Conservation (phyloP, 2,797 vertebrate species). For the Oophaga sylvatica region DNA sequence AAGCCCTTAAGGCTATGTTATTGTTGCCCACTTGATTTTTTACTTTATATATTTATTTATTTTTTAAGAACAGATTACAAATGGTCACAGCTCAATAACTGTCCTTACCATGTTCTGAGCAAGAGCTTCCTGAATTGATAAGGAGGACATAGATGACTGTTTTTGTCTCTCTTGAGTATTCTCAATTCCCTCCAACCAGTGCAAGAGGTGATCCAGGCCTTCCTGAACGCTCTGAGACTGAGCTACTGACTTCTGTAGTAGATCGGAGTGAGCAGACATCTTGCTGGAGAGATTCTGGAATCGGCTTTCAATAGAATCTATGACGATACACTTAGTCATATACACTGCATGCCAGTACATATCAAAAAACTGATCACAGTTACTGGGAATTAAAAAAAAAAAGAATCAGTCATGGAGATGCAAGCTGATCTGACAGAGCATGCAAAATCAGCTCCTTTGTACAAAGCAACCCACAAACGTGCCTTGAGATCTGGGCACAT, state of each 20-base stretch:
- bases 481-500: background rate
- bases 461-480: background rate
- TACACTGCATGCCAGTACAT: background rate
- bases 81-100: background rate
- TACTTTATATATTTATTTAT: background rate
- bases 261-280: constrained; percentile 82
- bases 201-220: constrained; percentile 85
- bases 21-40: background rate
- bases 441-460: background rate
- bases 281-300: constrained; percentile 84
- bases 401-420: background rate
- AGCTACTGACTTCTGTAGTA: constrained; percentile 92
- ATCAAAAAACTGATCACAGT: background rate
- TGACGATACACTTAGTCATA: background rate
- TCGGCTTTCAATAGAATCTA: constrained; percentile 83
- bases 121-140: constrained; percentile 88
- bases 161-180: constrained; percentile 74
- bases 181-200: constrained; percentile 84
- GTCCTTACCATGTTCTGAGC: constrained; percentile 85
- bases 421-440: background rate
- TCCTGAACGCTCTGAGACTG: constrained; percentile 95
- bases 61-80: background rate
- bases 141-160: constrained; percentile 75
- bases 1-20: background rate
- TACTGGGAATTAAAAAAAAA: background rate